Conservation (phyloP, 2,113 vertebrate genomes). For the Leptodactylus fuscus region DNA sequence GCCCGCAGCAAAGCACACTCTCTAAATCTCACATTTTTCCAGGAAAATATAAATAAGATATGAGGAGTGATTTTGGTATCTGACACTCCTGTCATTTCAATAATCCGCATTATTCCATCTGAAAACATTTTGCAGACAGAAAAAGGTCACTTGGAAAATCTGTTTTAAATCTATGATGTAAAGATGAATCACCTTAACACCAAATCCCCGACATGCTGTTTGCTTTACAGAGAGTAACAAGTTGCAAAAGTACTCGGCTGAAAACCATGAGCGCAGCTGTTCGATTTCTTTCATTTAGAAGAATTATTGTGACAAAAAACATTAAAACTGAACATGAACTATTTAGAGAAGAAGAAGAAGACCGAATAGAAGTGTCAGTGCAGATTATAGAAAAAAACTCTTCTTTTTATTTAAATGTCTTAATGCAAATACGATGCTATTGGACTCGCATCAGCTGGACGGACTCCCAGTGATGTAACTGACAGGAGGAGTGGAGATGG, state of each 20-base stretch:
- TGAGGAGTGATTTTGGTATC: constrained; percentile 9
- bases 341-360: background rate
- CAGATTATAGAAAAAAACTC: background rate
- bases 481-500: constrained; percentile 45
- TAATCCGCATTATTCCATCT: constrained; percentile 38
- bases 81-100: constrained; percentile 14
- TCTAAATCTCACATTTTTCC: background rate
- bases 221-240: constrained; percentile 8
- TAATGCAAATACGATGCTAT: constrained; percentile 29
- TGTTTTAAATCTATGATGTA: constrained; percentile 45
- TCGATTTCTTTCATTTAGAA: constrained; percentile 6
- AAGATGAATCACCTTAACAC: constrained; percentile 55
- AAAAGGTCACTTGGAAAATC: constrained; percentile 59
- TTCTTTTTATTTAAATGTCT: background rate
- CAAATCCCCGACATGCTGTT: constrained; percentile 38
- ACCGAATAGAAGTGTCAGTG: constrained; percentile 16
- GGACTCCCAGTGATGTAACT: constrained; percentile 53
- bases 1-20: background rate
- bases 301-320: background rate
- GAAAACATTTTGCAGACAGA: constrained; percentile 25
- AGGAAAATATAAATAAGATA: background rate
- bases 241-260: background rate
- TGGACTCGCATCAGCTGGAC: constrained; percentile 28
- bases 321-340: background rate
- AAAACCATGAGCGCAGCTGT: background rate